Evolutionary conservation across 2,113 vertebrate species (phyloP).

Genomic region (Proterorhinus semilunaris): DNA sequence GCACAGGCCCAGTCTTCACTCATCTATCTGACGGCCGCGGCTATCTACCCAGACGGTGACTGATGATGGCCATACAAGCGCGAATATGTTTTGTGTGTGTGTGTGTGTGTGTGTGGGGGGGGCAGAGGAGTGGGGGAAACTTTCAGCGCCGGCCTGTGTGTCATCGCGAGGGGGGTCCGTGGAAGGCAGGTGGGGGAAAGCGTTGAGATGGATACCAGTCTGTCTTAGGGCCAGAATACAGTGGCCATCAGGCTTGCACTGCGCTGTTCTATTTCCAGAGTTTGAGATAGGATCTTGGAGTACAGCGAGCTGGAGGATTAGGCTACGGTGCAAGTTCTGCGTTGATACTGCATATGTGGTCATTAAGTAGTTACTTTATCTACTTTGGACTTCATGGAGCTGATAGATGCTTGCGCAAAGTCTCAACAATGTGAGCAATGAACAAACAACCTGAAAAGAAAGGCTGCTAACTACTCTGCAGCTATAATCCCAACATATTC

Average conservation of each 20-base stretch:
- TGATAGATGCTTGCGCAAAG: too few relatives aligned
- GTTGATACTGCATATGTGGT: too few relatives aligned
- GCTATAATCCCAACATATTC: too few relatives aligned
- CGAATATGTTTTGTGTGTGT: constrained; percentile 27
- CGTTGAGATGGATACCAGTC: constrained; percentile 64
- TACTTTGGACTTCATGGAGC: too few relatives aligned
- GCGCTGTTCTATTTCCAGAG: too few relatives aligned
- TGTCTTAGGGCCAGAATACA: constrained; percentile 33
- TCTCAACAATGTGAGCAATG: too few relatives aligned
- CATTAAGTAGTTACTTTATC: too few relatives aligned
- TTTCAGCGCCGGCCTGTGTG: constrained; percentile 47
- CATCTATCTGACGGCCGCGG: constrained; percentile 64
- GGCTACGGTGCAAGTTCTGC: too few relatives aligned
- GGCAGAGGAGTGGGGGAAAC: constrained; percentile 22
- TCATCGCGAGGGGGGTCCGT: constrained; percentile 42
- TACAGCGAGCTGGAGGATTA: too few relatives aligned
- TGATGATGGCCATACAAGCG: constrained; percentile 59
- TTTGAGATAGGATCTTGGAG: too few relatives aligned
- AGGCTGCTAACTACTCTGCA: too few relatives aligned
- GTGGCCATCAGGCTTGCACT: constrained; percentile 22
- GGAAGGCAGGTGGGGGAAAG: constrained; percentile 31
- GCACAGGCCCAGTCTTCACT: constrained; percentile 68
- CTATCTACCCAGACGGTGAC: constrained; percentile 69
- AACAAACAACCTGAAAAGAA: too few relatives aligned
- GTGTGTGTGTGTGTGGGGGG: neutral